phyloP scores from a whole-genome alignment of 2,797 vertebrate species.

The Characodon lateralis region DNA sequence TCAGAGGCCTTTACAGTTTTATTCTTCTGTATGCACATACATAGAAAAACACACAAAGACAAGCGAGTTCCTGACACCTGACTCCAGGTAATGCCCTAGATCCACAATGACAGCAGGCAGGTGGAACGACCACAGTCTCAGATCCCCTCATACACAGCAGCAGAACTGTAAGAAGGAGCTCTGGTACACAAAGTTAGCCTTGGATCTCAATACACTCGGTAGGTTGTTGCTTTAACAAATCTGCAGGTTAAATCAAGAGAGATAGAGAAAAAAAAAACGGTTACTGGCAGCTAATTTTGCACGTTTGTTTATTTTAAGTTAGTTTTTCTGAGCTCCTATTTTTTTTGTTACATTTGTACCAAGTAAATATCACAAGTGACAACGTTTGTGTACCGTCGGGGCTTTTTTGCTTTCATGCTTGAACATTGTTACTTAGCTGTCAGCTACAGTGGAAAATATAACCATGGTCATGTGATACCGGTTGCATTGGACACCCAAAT shows the following conservation, averaged over 20 bases:
- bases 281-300: background rate
- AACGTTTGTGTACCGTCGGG: conserved; percentile 7
- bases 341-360: background rate
- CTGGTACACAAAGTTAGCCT: conserved; percentile 24
- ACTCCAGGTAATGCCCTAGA: conserved; percentile 84
- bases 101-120: conserved; percentile 83
- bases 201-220: background rate
- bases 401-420: conserved; percentile 20
- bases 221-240: background rate
- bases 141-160: conserved; percentile 48
- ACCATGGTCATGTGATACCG: conserved; percentile 67
- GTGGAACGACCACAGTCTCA: conserved; percentile 72
- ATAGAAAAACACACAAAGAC: conserved; percentile 48
- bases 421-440: conserved; percentile 27
- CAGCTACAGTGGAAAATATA: conserved; percentile 65
- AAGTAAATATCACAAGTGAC: background rate
- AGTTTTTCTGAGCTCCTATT: background rate
- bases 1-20: conserved; percentile 10
- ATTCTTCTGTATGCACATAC: conserved; percentile 26
- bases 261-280: background rate
- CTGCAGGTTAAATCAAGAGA: background rate
- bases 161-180: conserved; percentile 76
- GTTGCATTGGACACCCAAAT: conserved; percentile 49
- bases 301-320: background rate
- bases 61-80: conserved; percentile 78